Percentiles rank a stretch among this genome's conserved stretches.
These are phyloP conservation scores for Thinocorus orbignyianus DNA, from an alignment of 2,113 vertebrate genomes.

Conservation along the genomic window DNA sequence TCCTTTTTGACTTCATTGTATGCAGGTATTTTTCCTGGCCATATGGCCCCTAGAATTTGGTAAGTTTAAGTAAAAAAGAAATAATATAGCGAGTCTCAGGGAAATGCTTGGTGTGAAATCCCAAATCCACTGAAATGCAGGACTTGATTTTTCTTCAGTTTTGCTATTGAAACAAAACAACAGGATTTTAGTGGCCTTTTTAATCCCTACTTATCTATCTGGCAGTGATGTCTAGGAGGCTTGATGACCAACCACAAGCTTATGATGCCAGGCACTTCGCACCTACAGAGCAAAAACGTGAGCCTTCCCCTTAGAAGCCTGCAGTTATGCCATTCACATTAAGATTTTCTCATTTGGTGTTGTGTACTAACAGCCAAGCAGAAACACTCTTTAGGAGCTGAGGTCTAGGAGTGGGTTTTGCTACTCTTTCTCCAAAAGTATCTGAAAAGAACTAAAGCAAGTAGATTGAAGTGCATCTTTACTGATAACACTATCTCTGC, in stretches of 20 bases:
- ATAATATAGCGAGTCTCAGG: neutral
- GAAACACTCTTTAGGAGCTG: neutral
- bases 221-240: neutral
- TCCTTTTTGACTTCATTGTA: neutral
- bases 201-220: neutral
- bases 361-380: neutral
- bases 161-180: neutral
- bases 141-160: neutral
- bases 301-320: neutral
- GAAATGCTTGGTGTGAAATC: neutral
- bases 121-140: neutral
- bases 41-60: neutral
- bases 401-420: neutral
- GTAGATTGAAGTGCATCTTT: neutral
- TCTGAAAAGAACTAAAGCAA: neutral
- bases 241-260: neutral
- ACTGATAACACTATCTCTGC: accelerated
- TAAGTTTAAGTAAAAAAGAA: neutral
- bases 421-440: neutral
- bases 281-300: neutral
- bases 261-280: neutral
- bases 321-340: neutral
- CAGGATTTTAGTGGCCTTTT: neutral
- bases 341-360: neutral
- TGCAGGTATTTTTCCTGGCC: neutral